Base-by-base conservation (phyloP, 2,797 vertebrate species). In the Phoebastria nigripes region DNA sequence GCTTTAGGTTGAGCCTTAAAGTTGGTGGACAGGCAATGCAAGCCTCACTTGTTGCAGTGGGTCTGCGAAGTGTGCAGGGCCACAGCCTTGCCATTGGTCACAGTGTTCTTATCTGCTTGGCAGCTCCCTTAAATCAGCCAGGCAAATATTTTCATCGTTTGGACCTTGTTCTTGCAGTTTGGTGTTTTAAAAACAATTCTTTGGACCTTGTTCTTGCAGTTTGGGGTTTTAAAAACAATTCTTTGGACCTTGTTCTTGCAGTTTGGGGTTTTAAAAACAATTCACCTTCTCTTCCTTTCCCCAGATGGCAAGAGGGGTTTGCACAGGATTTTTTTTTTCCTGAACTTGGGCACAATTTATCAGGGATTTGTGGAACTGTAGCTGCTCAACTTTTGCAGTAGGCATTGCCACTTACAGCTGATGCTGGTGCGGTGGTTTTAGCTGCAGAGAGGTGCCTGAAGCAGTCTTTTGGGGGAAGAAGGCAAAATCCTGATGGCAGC, bases 321-420 rank as follows among this genome's bases (percentile, higher is more conserved):
- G 24, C 19, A 2, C 0, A 4, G 16, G 18, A 16, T 6, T 42
- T 66, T 37, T 37, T 35, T 37, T 58, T 16, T 17, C 12, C 17
- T 51, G 7, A n/a, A 35, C 12, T 55, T 6, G 19, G 9, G 49
- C 4, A 12, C 3, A 24, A 2, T n/a, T 51, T 59, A 13, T 42
- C 6, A 10, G 31, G 42, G 8, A 18, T 66, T 49, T 51, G 6
- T 17, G 26, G 47, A 54, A 35, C 46, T 41, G 15, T 9, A 74
- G 62, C 47, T 31, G 39, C 58, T 55, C 5, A 5, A 5, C 39
- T 70, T 69, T 3, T 28, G 46, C 20, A 22, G 19, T 11, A 4
- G 12, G 21, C 2, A 1, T 28, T 15, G 51, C 31, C 12, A 1
- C 39, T 55, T 46, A 26, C 0, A 17, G 63, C 56, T 24, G n/a